Percentiles rank a stretch among this genome's conserved stretches.
Evolutionary conservation across 53 echinoderm and acorn worm species (phyloP).

Genomic region (Echinarachnius parma): DNA sequence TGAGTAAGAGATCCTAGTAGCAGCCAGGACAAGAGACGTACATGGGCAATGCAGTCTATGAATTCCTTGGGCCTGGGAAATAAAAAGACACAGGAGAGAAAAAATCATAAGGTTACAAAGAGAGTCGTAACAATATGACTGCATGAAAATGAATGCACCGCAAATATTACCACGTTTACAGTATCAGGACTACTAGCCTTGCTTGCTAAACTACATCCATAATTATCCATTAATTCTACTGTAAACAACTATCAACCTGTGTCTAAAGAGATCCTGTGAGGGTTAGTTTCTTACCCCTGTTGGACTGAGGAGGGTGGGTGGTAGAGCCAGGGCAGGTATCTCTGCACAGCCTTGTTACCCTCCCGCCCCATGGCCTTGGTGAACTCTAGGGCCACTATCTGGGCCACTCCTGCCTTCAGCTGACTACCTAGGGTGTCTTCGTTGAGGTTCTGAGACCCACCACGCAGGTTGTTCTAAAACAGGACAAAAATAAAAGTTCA

Average conservation of each 20-base stretch:
- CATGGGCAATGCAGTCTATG: slow-evolving; percentile 97
- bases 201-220: too few relatives aligned
- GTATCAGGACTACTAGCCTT: too few relatives aligned
- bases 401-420: slow-evolving; percentile 93
- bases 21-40: slow-evolving; percentile 91
- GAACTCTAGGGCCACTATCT: slow-evolving; percentile 94
- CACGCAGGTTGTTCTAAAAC: slow-evolving; percentile 80
- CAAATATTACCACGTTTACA: too few relatives aligned
- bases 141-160: too few relatives aligned
- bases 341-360: slow-evolving; percentile 73
- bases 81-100: too few relatives aligned
- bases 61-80: slow-evolving; percentile 87
- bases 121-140: too few relatives aligned
- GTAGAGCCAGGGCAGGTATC: slow-evolving; percentile 89
- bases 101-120: background rate
- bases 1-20: slow-evolving; percentile 92
- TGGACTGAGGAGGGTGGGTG: slow-evolving; percentile 92
- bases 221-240: too few relatives aligned
- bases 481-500: background rate
- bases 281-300: slow-evolving; percentile 65
- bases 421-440: slow-evolving; percentile 96
- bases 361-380: slow-evolving; percentile 73
- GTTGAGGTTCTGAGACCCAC: slow-evolving; percentile 95
- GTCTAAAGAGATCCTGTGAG: background rate
- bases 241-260: background rate